These are phyloP conservation scores for Halcyon malimbica DNA, from an alignment of 2,113 vertebrate genomes.

Conservation along the genomic window DNA sequence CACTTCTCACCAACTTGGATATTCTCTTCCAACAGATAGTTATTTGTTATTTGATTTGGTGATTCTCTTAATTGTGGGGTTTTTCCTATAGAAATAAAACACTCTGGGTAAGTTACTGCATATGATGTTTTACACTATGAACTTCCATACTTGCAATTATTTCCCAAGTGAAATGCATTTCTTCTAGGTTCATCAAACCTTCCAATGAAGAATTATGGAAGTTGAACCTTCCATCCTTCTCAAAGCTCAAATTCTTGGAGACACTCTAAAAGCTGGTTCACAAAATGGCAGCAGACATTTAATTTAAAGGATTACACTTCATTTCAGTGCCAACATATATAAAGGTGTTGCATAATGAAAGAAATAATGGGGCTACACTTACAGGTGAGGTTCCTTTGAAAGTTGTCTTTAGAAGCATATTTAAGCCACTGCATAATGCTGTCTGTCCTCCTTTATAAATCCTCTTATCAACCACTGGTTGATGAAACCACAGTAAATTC, in stretches of 20 bases:
- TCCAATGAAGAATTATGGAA: neutral
- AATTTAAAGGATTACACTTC: neutral
- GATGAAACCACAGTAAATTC: neutral
- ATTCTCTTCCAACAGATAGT: neutral
- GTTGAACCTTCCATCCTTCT: neutral
- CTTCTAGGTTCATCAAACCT: neutral
- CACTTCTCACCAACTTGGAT: neutral
- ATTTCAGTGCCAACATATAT: neutral
- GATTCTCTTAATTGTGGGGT: neutral
- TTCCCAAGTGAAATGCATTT: neutral
- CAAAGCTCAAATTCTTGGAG: neutral
- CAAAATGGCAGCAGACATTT: neutral
- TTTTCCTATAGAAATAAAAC: neutral
- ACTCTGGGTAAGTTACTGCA: neutral
- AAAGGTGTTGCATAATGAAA: neutral
- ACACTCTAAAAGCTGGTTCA: neutral
- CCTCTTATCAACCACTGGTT: neutral
- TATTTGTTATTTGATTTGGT: neutral
- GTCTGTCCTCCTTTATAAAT: neutral
- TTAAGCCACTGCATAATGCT: neutral
- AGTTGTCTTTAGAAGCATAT: neutral
- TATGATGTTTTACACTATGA: neutral
- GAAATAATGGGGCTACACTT: neutral
- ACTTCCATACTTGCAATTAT: neutral
- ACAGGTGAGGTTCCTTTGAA: neutral